Evolutionary conservation across 2,888 invertebrate species (phyloP).

Genomic region (Ametastegia equiseti): DNA sequence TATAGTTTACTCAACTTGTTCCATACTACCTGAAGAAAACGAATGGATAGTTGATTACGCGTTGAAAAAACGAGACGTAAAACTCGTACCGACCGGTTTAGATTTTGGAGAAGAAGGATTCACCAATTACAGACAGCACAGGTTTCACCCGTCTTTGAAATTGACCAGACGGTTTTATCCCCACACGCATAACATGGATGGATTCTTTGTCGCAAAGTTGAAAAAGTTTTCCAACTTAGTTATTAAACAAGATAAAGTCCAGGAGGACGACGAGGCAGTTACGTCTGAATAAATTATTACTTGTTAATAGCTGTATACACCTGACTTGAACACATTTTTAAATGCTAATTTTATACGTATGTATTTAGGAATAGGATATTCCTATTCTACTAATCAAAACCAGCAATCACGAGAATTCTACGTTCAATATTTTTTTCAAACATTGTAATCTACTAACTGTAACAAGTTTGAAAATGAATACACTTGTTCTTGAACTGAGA

Average conservation of each 20-base stretch:
- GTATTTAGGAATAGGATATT: neutral
- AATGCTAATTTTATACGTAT: conserved; percentile 16
- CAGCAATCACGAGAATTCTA: neutral
- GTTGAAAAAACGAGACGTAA: conserved; percentile 94
- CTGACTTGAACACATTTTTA: neutral
- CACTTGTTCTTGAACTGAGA: neutral
- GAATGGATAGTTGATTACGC: conserved; percentile 98
- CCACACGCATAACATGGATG: conserved; percentile 99
- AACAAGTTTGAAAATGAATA: neutral
- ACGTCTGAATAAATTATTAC: conserved; percentile 18
- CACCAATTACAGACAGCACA: conserved; percentile 88
- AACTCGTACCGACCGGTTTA: conserved; percentile 94
- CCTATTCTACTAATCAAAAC: neutral
- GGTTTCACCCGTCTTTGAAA: conserved; percentile 95
- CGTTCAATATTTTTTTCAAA: neutral
- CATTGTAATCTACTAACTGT: neutral
- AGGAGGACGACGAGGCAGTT: conserved; percentile 54
- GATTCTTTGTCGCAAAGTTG: conserved; percentile 98
- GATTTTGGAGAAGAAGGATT: conserved; percentile 98
- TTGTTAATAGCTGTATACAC: neutral
- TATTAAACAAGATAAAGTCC: conserved; percentile 73
- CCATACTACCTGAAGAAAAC: conserved; percentile 98
- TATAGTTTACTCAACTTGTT: conserved; percentile 99
- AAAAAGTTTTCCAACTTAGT: conserved; percentile 95
- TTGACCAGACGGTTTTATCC: conserved; percentile 96